Evolutionary conservation across 1,140 invertebrate species (phyloP), one percentile per base, ranked within the genome.

Genomic region (Neuroterus valhalla): DNA sequence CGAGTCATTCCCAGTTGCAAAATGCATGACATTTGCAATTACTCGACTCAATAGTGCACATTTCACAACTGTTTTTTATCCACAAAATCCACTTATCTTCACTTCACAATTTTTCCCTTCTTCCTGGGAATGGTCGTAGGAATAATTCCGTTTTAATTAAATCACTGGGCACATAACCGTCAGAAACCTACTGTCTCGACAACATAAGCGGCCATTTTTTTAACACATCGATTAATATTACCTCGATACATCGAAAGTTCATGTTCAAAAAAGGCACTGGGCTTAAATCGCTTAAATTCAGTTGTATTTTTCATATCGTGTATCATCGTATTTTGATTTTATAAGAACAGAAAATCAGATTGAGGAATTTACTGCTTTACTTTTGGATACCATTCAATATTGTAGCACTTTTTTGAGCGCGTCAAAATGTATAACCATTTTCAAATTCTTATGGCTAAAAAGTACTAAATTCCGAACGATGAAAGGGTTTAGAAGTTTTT

Each of bases 1-100:
- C 79, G 69, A 85, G 74, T 83, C 83, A 87, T 84, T 86, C 80
- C 77, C 78, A 70, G 77, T 81, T 77, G 71, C 78, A 82, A 82
- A 78, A 84, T 84, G 76, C 77, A 84, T 86, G 85, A 84, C 86
- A 87, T 79, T 85, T 82, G 68, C 70, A 82, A 82, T 80, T 72
- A 82, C 71, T 80, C 74, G 66, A 69, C 70, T 75, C 55, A 26
- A 31, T 26, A 2, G 73, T 70, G 75, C 68, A 72, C 75, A 75
- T 48, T 71, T 44, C 26, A 71, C 17, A 17, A 11, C 10, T n/a
- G 12, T 19, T 52, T 44, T 14, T 17, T 62, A n/a, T 0, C 15
- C 15, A 14, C 1, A 15, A 14, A 26, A 10, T 14, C 1, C 21
- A 14, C 14, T 26, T 31, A 14, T 62, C 31, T 15, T 8, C 55